Evolutionary conservation across 2,113 vertebrate species (phyloP), one percentile per base, ranked within the genome.

Genomic region (Gasterosteus nipponicus): DNA sequence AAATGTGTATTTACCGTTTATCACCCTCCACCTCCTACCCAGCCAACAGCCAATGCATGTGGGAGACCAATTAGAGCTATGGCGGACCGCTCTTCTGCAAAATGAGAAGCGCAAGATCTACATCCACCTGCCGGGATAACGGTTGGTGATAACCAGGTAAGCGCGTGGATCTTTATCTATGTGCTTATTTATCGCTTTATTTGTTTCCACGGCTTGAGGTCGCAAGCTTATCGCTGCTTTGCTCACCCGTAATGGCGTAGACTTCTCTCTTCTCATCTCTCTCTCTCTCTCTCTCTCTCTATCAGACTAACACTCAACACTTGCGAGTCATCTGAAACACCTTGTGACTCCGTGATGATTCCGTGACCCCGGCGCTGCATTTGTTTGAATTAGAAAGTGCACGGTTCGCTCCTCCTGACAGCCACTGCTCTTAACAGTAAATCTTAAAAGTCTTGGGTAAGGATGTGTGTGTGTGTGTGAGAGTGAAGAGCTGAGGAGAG

Each of bases 301-400:
- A 87, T 93, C 89, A 89, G 84, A 54, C 59, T 69, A 89, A 89
- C 89, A 83, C 84, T 92, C 87, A 89, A 90, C 92, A 90, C 91
- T 92, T 88, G 89, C 38, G 69, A 90, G 87, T 86, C 86, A 85
- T 94, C 93, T 82, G 76, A 91, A 94, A 94, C 94, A 94, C 93
- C 93, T 94, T 87, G 83, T 86, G 90, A 76, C 86, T 89, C 87
- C 83, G 81, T 81, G 89, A 89, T 92, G 86, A 91, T 90, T 87
- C 87, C 64, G 19, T 91, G 89, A 91, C 91, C 91, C 53, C 39
- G 42, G 80, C 47, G 80, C 82, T 75, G 71, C 83, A 87, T 93
- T 94, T 94, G 92, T 94, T 94, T 94, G 82, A 94, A 93, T 94
- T 94, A 92, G 89, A 94, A 94, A 93, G 92, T 93, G 89, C 90